Evolutionary conservation across 2,113 vertebrate species (phyloP), one percentile per base, ranked within the genome.

Genomic region (Poicephalus gulielmi): DNA sequence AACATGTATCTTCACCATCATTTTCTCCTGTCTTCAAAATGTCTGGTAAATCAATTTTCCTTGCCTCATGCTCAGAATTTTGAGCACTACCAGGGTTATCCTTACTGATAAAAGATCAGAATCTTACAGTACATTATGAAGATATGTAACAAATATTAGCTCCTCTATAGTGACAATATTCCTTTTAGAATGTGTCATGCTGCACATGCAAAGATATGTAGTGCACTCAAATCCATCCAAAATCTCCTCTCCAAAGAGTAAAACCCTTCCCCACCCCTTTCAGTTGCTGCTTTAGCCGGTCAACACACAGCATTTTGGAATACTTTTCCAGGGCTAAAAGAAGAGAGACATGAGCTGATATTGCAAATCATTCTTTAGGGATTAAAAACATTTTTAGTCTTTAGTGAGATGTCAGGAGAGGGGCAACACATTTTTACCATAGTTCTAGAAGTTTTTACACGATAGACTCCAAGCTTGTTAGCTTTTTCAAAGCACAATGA

Each of bases 231-330:
- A 78, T 46, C 37, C 41, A 49, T 20, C 50, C 16, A 30, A 87
- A 81, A 53, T 17, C 53, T 7, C 6, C 13, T 80, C 64, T 81
- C 20, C 6, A n/a, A 50, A 59, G 37, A 11, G 44, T 17, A 77
- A 62, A 77, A 62, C 5, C 8, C 22, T 71, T 82, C 83, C 33
- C 13, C 23, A 50, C 2, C 3, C 5, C n/a, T 80, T 87, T 70
- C 50, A 44, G 17, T 31, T 86, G 33, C 39, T 76, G 17, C 14
- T 81, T 92, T 43, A 76, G 47, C 31, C 73, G 35, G 35, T 18
- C 0, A 0, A 49, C 43, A 66, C 4, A 37, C 3, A 35, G 13
- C 25, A 59, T 81, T 86, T 71, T 73, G 39, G 31, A 80, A 31
- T 41, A 27, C 2, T 8, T 11, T 76, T 76, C 47, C 59, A 37